Evolutionary conservation across 2,797 vertebrate genomes (phyloP).

Genomic region (Chaunax sp.): DNA sequence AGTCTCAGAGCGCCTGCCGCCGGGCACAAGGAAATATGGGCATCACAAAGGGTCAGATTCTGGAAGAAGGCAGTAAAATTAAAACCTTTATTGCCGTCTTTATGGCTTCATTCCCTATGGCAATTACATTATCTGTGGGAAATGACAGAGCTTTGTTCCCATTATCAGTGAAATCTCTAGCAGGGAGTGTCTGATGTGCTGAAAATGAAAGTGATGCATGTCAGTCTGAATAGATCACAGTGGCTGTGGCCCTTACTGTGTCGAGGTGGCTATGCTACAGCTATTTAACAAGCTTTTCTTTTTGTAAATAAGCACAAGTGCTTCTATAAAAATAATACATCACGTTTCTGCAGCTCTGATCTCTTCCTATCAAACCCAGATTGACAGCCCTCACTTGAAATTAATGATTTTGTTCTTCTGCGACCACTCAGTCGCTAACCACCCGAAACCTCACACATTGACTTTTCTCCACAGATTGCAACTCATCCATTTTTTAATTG

Average conservation of each 20-base stretch:
- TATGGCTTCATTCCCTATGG: constrained; percentile 74
- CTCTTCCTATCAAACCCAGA: constrained; percentile 64
- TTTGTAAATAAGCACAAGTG: constrained; percentile 36
- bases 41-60: constrained; percentile 68
- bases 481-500: constrained; percentile 89
- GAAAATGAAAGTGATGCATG: constrained; percentile 64
- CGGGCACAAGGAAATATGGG: constrained; percentile 63
- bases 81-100: constrained; percentile 75
- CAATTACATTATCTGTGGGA: constrained; percentile 75
- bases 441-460: constrained; percentile 83
- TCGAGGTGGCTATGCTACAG: constrained; percentile 19
- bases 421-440: constrained; percentile 77
- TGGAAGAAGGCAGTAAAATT: constrained; percentile 72
- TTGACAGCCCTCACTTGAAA: constrained; percentile 72
- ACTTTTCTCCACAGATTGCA: constrained; percentile 83
- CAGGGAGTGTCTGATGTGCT: constrained; percentile 59
- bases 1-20: constrained; percentile 64
- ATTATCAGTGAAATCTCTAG: constrained; percentile 67
- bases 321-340: constrained; percentile 5
- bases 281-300: constrained; percentile 25
- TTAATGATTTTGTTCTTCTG: constrained; percentile 78
- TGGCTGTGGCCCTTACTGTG: constrained; percentile 16
- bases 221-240: constrained; percentile 48
- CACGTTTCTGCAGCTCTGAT: constrained; percentile 34
- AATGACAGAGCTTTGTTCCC: constrained; percentile 72